A percentile compares a stretch with the other conserved stretches of the same genome.
These are phyloP conservation scores for Aldrovandia affinis DNA, from an alignment of 2,797 vertebrate species.

Conservation along the genomic window DNA sequence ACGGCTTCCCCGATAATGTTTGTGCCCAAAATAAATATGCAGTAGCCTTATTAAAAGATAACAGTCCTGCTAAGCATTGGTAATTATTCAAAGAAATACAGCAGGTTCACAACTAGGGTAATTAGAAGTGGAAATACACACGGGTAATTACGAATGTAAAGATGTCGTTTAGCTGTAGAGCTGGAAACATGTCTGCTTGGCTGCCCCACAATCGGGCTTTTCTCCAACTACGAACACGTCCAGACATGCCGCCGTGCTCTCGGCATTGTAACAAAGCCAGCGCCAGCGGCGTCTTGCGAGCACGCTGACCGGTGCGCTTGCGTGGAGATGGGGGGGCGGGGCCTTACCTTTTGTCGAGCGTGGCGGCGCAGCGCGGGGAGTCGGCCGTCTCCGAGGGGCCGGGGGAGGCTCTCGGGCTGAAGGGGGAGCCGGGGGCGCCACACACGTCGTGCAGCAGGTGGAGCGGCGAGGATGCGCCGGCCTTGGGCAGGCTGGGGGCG, in stretches of 20 bases:
- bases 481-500: conserved; percentile 62
- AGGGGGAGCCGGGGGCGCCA: conserved; percentile 71
- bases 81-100: background rate
- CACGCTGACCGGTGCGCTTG: no score
- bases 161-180: no score
- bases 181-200: no score
- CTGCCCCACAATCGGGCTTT: no score
- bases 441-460: conserved; percentile 64
- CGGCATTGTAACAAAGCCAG: no score
- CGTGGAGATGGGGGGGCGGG: no score
- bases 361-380: conserved; percentile 28
- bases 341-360: conserved; percentile 57
- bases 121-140: no score
- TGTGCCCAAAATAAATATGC: background rate
- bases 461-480: conserved; percentile 65
- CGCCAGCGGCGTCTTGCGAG: no score
- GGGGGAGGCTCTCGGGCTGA: conserved; percentile 76
- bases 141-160: no score
- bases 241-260: no score
- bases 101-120: no score
- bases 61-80: background rate
- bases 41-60: background rate
- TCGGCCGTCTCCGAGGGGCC: conserved; percentile 42
- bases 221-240: no score
- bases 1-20: background rate